Conservation (phyloP, 2,113 vertebrate species). For the Sakesphorus luctuosus region DNA sequence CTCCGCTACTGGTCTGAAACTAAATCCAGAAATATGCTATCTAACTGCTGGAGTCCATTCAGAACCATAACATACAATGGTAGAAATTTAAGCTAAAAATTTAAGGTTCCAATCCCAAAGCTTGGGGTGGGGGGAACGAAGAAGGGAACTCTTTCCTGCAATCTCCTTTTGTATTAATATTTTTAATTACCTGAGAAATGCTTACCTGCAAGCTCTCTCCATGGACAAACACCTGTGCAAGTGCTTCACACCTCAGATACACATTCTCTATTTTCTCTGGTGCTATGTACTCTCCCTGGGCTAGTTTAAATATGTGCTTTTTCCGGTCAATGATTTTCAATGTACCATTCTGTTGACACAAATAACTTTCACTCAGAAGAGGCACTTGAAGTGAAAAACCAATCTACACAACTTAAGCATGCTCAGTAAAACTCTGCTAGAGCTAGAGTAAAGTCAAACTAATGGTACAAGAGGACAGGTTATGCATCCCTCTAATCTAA, state of each 20-base stretch:
- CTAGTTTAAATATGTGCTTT: constrained; percentile 98
- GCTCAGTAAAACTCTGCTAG: background rate
- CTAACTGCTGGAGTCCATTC: background rate
- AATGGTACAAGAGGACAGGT: background rate
- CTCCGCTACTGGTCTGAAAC: background rate
- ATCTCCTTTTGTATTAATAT: background rate
- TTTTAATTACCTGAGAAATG: background rate
- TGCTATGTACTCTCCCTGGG: constrained; percentile 97
- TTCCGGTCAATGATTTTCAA: constrained; percentile 96
- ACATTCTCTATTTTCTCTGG: constrained; percentile 96
- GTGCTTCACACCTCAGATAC: constrained; percentile 85
- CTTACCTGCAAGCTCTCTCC: constrained; percentile 94
- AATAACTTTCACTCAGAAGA: background rate
- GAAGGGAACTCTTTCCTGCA: background rate
- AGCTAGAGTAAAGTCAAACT: background rate
- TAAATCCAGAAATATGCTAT: background rate
- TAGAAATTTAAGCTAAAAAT: background rate
- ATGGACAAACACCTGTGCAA: constrained; percentile 93
- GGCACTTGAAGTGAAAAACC: background rate
- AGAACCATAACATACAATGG: background rate
- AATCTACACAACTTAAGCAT: background rate
- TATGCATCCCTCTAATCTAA: background rate
- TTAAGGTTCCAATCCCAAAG: background rate
- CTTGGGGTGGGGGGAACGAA: fast-evolving
- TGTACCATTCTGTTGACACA: constrained; percentile 87